Evolutionary conservation across 2,797 vertebrate species (phyloP).

Genomic region (Clarias platycephalus): DNA sequence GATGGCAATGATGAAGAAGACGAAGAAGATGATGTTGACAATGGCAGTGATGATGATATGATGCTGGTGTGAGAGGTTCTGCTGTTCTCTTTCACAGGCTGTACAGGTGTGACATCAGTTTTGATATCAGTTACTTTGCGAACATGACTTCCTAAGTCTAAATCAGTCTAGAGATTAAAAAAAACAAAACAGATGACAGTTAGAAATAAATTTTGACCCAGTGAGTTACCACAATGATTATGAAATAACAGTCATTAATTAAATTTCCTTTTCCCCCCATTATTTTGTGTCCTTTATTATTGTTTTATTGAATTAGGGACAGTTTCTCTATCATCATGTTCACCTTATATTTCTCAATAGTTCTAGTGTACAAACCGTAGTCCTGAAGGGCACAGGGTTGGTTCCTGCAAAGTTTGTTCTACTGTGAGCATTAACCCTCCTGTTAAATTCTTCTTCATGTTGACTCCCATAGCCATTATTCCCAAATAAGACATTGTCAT

Average conservation of each 20-base stretch:
- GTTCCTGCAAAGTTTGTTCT: constrained; percentile 67
- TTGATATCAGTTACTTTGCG: constrained; percentile 60
- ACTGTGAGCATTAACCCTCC: constrained; percentile 50
- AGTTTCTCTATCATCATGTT: not conserved
- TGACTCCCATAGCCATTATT: constrained; percentile 59
- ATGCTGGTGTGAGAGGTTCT: constrained; percentile 34
- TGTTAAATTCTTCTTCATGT: constrained; percentile 60
- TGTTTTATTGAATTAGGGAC: not conserved
- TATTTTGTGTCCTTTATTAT: not conserved
- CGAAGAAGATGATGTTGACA: constrained; percentile 38
- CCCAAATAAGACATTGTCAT: constrained; percentile 44
- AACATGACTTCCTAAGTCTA: constrained; percentile 64
- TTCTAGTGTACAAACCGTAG: constrained; percentile 63
- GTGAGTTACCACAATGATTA: not conserved
- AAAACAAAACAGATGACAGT: constrained; percentile 7
- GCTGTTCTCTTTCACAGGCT: constrained; percentile 28
- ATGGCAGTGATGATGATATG: constrained; percentile 37
- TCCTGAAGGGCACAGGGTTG: constrained; percentile 66
- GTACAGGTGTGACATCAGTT: constrained; percentile 54
- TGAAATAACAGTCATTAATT: not conserved
- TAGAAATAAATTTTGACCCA: not conserved
- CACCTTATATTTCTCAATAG: not conserved
- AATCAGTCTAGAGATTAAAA: constrained; percentile 60
- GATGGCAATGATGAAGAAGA: constrained; percentile 44
- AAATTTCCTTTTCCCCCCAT: not conserved